Evolutionary conservation across 2,113 vertebrate genomes (phyloP).

Genomic region (Labrus mixtus): DNA sequence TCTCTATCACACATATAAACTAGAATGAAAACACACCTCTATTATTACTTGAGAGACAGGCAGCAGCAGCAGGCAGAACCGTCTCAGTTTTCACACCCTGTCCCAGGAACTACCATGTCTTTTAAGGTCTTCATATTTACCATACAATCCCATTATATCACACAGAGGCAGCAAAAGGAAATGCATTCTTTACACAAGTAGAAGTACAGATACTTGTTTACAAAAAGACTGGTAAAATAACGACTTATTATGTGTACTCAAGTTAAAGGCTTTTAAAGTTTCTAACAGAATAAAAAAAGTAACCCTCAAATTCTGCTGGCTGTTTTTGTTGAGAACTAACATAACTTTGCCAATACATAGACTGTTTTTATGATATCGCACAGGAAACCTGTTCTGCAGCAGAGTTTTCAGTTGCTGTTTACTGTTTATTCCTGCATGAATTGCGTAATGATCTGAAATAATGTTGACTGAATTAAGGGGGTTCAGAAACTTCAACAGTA

Average conservation of each 20-base stretch:
- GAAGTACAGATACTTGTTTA: too few relatives aligned
- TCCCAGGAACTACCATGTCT: conserved; percentile 8
- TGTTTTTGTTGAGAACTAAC: too few relatives aligned
- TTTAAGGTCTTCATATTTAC: conserved; percentile 31
- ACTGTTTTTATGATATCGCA: too few relatives aligned
- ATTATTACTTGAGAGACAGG: conserved; percentile 50
- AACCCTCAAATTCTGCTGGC: too few relatives aligned
- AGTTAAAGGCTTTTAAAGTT: too few relatives aligned
- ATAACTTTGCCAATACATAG: too few relatives aligned
- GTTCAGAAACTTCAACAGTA: neutral
- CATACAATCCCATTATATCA: conserved; percentile 21
- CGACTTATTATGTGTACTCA: too few relatives aligned
- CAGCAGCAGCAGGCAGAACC: conserved; percentile 57
- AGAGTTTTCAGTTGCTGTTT: neutral
- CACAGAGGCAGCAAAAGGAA: neutral
- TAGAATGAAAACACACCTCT: neutral
- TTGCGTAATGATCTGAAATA: neutral
- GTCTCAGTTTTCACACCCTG: conserved; percentile 45
- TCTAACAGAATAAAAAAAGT: too few relatives aligned
- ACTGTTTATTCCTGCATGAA: too few relatives aligned
- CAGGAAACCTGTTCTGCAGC: neutral
- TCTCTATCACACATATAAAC: neutral
- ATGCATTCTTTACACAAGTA: neutral
- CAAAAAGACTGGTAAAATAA: too few relatives aligned
- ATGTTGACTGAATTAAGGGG: too few relatives aligned